Percentiles rank a stretch among this genome's conserved stretches.
These are phyloP conservation scores for Microplitis deprimator DNA, from an alignment of 2,888 invertebrate species.

Conservation along the genomic window DNA sequence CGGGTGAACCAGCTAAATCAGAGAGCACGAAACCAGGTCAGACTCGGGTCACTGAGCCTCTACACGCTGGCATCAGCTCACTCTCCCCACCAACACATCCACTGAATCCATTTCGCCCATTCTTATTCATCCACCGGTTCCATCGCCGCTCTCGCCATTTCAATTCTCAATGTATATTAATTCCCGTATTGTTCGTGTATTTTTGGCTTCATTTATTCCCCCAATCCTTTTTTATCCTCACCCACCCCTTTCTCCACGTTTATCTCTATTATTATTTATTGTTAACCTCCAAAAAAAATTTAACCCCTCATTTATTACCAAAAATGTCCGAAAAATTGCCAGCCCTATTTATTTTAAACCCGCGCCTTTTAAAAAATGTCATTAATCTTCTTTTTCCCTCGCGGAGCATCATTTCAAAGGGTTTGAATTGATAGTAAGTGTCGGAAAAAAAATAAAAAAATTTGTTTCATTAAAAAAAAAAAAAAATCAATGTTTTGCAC, in stretches of 20 bases:
- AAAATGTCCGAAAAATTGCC: not conserved
- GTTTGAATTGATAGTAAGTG: not conserved
- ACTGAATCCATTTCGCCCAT: not conserved
- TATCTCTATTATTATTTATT: too few species aligned
- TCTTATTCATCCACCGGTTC: not conserved
- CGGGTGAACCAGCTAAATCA: conserved; percentile 30
- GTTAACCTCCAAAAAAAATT: not conserved
- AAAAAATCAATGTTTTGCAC: not conserved
- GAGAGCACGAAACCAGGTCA: conserved; percentile 60
- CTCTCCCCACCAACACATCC: not conserved
- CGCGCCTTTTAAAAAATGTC: not conserved
- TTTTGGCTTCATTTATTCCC: not conserved
- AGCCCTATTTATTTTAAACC: not conserved
- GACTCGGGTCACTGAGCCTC: conserved; percentile 63
- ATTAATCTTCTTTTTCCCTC: not conserved
- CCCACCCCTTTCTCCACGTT: too few species aligned
- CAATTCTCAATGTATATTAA: not conserved
- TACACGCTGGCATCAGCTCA: not conserved
- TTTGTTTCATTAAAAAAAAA: not conserved
- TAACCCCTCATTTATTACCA: not conserved
- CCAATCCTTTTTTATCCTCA: not conserved
- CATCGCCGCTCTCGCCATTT: not conserved
- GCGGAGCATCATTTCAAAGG: not conserved
- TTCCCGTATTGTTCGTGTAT: not conserved
- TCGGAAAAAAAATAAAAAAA: not conserved